These are phyloP conservation scores for Petrolisthes cinctipes DNA, from an alignment of 2,888 invertebrate genomes.

Conservation along the genomic window DNA sequence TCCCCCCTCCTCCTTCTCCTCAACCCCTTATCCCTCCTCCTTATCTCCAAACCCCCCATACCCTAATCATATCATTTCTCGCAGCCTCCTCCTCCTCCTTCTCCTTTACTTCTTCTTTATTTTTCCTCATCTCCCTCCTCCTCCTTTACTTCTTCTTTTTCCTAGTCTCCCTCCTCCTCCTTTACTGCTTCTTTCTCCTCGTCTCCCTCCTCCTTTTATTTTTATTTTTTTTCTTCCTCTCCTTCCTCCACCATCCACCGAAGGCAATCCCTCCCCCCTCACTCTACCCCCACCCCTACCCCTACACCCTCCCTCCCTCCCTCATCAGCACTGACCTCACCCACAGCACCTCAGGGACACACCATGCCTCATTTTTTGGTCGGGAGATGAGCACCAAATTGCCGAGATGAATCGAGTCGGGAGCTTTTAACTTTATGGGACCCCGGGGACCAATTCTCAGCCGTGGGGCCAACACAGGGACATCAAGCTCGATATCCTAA, in stretches of 20 bases:
- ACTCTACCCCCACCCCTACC: background rate
- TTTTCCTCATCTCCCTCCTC: background rate
- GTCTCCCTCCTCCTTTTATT: background rate
- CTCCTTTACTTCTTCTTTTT: background rate
- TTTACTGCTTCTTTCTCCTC: background rate
- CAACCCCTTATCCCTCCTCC: background rate
- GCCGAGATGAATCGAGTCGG: conserved; percentile 46
- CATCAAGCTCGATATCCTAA: background rate
- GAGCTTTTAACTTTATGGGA: conserved; percentile 49
- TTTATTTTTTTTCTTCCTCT: background rate
- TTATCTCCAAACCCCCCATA: background rate
- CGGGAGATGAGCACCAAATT: conserved; percentile 53
- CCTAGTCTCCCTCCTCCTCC: background rate
- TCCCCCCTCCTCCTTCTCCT: background rate
- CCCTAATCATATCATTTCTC: background rate
- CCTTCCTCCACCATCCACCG: background rate
- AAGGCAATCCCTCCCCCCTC: background rate
- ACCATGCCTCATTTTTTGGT: conserved; percentile 43
- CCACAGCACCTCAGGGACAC: conserved; percentile 29
- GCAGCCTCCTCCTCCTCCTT: background rate
- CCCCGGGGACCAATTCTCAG: conserved; percentile 44
- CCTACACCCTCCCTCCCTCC: conserved; percentile 21
- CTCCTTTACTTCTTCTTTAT: background rate
- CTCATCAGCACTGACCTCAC: conserved; percentile 7
- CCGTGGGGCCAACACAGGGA: conserved; percentile 9